Conservation (phyloP, 1,140 invertebrate genomes). For the Meloidogyne chitwoodi region DNA sequence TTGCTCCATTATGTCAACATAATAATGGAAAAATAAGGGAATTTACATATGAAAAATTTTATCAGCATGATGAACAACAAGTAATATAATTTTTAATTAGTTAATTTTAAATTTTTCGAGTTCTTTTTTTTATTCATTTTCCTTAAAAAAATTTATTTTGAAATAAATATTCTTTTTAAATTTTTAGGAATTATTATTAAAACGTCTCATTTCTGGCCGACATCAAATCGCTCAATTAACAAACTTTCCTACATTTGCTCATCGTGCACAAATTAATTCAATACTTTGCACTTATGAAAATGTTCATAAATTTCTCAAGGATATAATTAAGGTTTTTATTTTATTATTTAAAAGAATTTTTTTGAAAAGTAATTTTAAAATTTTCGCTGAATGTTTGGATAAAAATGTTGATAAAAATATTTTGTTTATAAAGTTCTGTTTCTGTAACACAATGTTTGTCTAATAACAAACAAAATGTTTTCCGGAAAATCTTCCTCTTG, state of each 20-base stretch:
- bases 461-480: too few species aligned
- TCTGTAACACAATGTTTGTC: too few species aligned
- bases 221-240: constrained; percentile 51
- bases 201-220: constrained; percentile 31
- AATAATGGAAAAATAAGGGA: constrained; percentile 5
- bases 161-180: too few species aligned
- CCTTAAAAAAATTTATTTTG: too few species aligned
- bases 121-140: too few species aligned
- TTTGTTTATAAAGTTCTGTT: too few species aligned
- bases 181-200: constrained; percentile 39
- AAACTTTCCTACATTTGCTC: constrained; percentile 53
- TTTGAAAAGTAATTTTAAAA: too few species aligned
- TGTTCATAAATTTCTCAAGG: constrained; percentile 44
- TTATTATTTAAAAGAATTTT: too few species aligned
- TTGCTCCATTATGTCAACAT: constrained; percentile 4
- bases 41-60: constrained; percentile 28
- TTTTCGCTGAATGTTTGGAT: too few species aligned
- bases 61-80: constrained; percentile 30
- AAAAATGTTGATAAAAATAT: too few species aligned
- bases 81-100: constrained; percentile 2
- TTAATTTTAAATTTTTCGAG: background rate
- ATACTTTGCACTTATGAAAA: constrained; percentile 49
- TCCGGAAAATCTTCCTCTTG: too few species aligned
- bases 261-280: constrained; percentile 51
- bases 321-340: constrained; percentile 41